A percentile compares a stretch with the other conserved stretches of the same genome.
Conservation (phyloP, 2,797 vertebrate species). For the Enteromius mattozi region DNA sequence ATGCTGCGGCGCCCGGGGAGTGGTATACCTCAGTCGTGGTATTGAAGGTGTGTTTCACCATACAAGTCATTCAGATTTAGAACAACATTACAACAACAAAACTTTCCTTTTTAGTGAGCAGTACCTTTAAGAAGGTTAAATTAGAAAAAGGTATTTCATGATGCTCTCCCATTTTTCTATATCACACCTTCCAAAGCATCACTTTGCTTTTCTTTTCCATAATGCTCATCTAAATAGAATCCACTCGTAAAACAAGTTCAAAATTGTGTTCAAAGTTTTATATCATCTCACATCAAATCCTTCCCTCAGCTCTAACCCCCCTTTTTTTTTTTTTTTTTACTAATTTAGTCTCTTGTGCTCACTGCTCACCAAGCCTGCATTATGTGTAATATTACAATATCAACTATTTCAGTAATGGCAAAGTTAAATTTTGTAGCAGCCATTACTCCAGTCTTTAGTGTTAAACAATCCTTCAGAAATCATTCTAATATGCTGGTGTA, state of each 20-base stretch:
- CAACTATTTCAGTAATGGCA: not conserved
- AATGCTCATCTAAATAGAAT: not conserved
- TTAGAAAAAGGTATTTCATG: not conserved
- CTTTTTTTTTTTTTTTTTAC: too few species aligned
- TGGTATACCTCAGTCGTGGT: too few species aligned
- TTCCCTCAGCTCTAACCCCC: too few species aligned
- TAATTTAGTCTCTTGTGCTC: not conserved
- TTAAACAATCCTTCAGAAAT: conserved; percentile 7
- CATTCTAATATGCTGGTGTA: not conserved
- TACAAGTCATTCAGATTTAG: not conserved
- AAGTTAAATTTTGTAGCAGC: not conserved
- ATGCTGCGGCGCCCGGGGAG: too few species aligned
- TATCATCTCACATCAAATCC: not conserved
- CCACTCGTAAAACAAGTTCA: not conserved
- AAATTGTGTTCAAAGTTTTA: not conserved
- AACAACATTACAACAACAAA: not conserved
- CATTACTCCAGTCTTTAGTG: not conserved
- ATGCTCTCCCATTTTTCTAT: conserved; percentile 60
- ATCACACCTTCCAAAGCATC: conserved; percentile 68
- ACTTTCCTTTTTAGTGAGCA: not conserved
- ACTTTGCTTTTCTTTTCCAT: conserved; percentile 67
- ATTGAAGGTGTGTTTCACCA: not conserved
- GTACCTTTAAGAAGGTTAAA: not conserved
- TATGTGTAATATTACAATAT: not conserved
- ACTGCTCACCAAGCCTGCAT: not conserved